These are phyloP conservation scores for Alca torda DNA, from an alignment of 2,797 vertebrate genomes.

Conservation along the genomic window DNA sequence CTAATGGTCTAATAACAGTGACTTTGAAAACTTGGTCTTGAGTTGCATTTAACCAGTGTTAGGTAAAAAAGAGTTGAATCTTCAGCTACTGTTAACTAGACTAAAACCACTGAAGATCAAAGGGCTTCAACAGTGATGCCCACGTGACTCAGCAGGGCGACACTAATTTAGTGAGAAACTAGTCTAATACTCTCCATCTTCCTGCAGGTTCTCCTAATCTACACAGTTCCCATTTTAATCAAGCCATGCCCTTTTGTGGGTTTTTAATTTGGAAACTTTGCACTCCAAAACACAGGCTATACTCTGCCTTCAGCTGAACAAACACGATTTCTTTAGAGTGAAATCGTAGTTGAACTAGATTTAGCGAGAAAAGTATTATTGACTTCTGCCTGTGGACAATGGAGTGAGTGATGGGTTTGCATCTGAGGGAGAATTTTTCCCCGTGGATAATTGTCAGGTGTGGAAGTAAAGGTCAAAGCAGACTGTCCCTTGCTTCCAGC, in stretches of 20 bases:
- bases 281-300: background rate
- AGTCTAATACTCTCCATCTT: background rate
- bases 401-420: background rate
- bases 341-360: background rate
- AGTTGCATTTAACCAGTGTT: background rate
- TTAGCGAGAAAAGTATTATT: background rate
- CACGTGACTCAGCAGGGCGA: background rate
- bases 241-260: background rate
- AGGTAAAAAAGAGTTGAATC: background rate
- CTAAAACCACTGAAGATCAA: background rate
- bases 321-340: background rate
- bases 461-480: background rate
- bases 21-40: background rate
- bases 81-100: background rate
- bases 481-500: background rate
- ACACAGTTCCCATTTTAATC: background rate
- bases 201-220: background rate
- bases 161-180: background rate
- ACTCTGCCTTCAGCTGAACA: background rate
- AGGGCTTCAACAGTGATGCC: background rate
- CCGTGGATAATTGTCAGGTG: background rate
- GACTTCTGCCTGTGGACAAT: background rate
- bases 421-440: background rate
- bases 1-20: background rate
- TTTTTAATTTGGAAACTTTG: slow-evolving; percentile 13